phyloP scores from a whole-genome alignment of 2,797 vertebrate genomes.

The Margarornis squamiger region DNA sequence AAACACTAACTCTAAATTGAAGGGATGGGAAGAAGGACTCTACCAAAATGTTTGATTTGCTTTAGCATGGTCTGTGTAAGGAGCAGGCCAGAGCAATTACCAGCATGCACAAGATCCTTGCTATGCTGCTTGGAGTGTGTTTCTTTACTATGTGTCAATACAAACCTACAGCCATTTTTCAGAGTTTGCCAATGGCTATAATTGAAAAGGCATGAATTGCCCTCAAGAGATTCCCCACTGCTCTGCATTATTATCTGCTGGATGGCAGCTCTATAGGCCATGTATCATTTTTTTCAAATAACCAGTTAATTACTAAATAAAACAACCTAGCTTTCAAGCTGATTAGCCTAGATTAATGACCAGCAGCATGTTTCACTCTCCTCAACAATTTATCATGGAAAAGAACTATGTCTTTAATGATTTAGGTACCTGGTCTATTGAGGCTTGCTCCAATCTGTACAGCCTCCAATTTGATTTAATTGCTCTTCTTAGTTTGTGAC shows the following conservation, averaged over 20 bases:
- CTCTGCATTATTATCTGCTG: constrained; percentile 73
- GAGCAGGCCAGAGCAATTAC: constrained; percentile 53
- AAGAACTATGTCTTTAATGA: constrained; percentile 88
- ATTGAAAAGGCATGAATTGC: constrained; percentile 75
- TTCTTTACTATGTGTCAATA: constrained; percentile 69
- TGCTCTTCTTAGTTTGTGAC: constrained; percentile 84
- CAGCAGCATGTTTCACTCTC: constrained; percentile 84
- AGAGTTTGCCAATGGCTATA: constrained; percentile 69
- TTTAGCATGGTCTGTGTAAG: neutral
- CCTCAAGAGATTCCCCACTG: constrained; percentile 74
- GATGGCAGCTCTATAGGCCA: constrained; percentile 78
- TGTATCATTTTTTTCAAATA: constrained; percentile 84
- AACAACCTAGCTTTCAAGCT: constrained; percentile 85
- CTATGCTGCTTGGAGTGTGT: constrained; percentile 55
- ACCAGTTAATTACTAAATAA: constrained; percentile 83
- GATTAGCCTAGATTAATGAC: constrained; percentile 87
- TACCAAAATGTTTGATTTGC: neutral
- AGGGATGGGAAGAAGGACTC: neutral
- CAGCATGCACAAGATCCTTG: constrained; percentile 8
- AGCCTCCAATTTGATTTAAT: constrained; percentile 88
- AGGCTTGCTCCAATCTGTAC: constrained; percentile 76
- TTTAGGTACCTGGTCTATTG: constrained; percentile 84
- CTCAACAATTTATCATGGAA: constrained; percentile 91
- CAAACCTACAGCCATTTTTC: constrained; percentile 76
- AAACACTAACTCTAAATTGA: neutral